These are phyloP conservation scores for Hypotaenidia okinawae DNA, from an alignment of 2,797 vertebrate genomes.

Conservation along the genomic window DNA sequence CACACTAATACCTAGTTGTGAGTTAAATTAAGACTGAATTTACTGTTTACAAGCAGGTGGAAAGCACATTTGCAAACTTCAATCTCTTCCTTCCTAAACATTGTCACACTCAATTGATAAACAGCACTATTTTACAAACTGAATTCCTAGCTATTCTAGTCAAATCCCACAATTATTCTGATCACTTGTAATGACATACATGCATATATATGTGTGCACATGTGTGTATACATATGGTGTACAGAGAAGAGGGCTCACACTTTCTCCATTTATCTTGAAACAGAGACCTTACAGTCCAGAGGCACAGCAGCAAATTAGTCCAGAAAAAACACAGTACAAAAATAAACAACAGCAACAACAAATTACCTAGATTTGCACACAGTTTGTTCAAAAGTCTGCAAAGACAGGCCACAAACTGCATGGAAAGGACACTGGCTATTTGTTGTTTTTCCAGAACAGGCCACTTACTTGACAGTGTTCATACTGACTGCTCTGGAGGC, in stretches of 20 bases:
- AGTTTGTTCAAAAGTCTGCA: background rate
- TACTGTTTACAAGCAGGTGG: background rate
- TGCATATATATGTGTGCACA: fast-evolving
- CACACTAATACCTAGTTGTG: background rate
- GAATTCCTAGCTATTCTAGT: background rate
- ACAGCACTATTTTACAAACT: background rate
- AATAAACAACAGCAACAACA: background rate
- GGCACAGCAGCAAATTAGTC: background rate
- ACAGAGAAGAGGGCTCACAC: background rate
- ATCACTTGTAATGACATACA: background rate
- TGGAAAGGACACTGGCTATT: background rate
- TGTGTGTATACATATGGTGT: fast-evolving
- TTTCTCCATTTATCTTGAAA: background rate
- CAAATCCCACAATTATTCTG: background rate
- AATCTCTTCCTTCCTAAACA: background rate
- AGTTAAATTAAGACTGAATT: background rate
- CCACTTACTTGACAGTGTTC: background rate
- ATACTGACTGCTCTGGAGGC: background rate
- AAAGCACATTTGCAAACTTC: background rate
- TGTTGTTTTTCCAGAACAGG: background rate
- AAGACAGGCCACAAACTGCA: background rate
- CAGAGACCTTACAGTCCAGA: background rate
- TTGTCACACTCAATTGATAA: background rate
- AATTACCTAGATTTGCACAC: background rate
- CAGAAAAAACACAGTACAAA: background rate